Conservation (phyloP, 2,888 invertebrate genomes). For the Petrolisthes manimaculis region DNA sequence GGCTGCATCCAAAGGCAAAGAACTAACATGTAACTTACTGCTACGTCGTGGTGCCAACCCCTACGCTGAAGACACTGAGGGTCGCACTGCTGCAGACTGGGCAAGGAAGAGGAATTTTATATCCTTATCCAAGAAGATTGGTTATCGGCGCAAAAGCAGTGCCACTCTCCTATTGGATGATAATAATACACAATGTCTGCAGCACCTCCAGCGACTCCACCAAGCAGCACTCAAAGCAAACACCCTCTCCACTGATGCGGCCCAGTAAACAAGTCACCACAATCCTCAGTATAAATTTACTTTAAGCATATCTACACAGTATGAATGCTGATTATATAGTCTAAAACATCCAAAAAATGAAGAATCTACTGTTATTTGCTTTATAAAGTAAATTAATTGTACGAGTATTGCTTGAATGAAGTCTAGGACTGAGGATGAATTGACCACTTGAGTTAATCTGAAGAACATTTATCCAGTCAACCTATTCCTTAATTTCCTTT, state of each 20-base stretch:
- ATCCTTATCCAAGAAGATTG: conserved; percentile 38
- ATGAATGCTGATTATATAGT: no score
- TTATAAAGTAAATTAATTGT: no score
- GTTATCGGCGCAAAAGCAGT: conserved; percentile 47
- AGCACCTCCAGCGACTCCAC: conserved; percentile 36
- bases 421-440: no score
- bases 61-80: conserved; percentile 34
- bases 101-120: conserved; percentile 52
- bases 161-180: conserved; percentile 16
- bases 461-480: no score
- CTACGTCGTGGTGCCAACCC: conserved; percentile 40
- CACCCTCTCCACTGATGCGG: neutral
- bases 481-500: no score
- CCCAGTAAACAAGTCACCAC: no score
- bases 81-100: conserved; percentile 57
- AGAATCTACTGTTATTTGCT: no score
- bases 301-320: no score
- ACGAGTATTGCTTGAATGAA: no score
- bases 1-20: conserved; percentile 58
- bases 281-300: no score
- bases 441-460: no score
- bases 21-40: conserved; percentile 48
- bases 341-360: no score
- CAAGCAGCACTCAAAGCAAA: conserved; percentile 32
- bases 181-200: neutral